phyloP scores from a whole-genome alignment of 2,113 vertebrate genomes.

The Epinephelus moara region DNA sequence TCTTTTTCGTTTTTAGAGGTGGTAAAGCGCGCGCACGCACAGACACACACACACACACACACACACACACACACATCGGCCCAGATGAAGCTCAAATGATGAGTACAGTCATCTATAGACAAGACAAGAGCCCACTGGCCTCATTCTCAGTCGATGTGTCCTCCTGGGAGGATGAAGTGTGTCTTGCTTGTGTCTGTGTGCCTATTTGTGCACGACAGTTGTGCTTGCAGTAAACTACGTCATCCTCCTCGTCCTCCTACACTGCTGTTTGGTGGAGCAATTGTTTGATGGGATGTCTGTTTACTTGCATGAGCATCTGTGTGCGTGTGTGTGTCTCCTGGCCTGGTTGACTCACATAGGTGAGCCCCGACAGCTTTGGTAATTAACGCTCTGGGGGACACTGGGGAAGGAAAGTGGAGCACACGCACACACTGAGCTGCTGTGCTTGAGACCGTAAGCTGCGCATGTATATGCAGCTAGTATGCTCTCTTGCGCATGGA shows the following conservation, averaged over 20 bases:
- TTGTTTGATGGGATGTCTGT: conserved; percentile 52
- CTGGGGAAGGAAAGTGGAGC: conserved; percentile 45
- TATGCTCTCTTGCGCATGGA: conserved; percentile 11
- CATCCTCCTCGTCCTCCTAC: conserved; percentile 56
- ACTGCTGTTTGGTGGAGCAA: conserved; percentile 37
- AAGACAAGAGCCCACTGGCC: conserved; percentile 75
- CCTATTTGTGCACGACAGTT: conserved; percentile 20
- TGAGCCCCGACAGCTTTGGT: conserved; percentile 68
- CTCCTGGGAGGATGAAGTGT: conserved; percentile 62
- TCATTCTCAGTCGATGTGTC: conserved; percentile 63
- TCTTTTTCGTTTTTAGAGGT: conserved; percentile 41
- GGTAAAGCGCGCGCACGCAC: conserved; percentile 9
- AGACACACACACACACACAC: neutral
- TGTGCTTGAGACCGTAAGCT: conserved; percentile 12
- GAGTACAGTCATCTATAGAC: conserved; percentile 68
- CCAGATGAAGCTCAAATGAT: conserved; percentile 61
- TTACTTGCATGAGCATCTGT: conserved; percentile 8
- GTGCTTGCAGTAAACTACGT: conserved; percentile 57
- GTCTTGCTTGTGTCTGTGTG: conserved; percentile 57
- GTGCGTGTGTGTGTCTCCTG: conserved; percentile 23
- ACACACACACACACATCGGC: conserved; percentile 10
- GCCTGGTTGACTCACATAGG: conserved; percentile 61
- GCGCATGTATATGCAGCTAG: conserved; percentile 27
- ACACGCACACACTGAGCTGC: conserved; percentile 34
- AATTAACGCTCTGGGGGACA: conserved; percentile 62